These are phyloP conservation scores for Cistogaster globosa DNA, from an alignment of 2,888 invertebrate species.

Conservation along the genomic window DNA sequence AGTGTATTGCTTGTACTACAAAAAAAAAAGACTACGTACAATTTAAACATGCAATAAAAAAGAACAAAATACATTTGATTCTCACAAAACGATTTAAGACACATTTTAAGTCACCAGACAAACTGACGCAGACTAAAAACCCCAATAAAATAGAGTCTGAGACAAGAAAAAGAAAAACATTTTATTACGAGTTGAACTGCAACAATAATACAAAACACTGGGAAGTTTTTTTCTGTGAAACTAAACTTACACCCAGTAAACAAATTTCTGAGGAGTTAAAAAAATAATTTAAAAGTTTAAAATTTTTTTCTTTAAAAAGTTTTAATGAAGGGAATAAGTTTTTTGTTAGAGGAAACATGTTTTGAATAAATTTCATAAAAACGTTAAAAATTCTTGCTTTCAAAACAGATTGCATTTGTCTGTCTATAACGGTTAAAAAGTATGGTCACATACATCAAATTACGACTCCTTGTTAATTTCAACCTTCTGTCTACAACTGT, in stretches of 20 bases:
- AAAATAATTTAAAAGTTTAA: background rate
- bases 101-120: slow-evolving; percentile 70
- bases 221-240: too few relatives aligned
- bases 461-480: too few relatives aligned
- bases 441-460: too few relatives aligned
- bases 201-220: slow-evolving; percentile 10
- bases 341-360: too few relatives aligned
- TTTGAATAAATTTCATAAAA: too few relatives aligned
- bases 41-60: slow-evolving; percentile 59
- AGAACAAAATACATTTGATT: slow-evolving; percentile 61
- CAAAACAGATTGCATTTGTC: too few relatives aligned
- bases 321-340: too few relatives aligned
- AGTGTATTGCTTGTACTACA: background rate
- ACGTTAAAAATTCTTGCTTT: too few relatives aligned
- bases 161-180: slow-evolving; percentile 13
- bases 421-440: too few relatives aligned
- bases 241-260: slow-evolving; percentile 19
- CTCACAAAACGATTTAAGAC: slow-evolving; percentile 67
- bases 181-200: slow-evolving; percentile 52
- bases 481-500: too few relatives aligned
- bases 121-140: slow-evolving; percentile 62
- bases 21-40: slow-evolving; percentile 26
- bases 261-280: slow-evolving; percentile 1
- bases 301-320: too few relatives aligned
- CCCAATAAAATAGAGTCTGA: slow-evolving; percentile 52